Base-by-base conservation (phyloP, 2,113 vertebrate genomes). In the Hemichromis elongatus region DNA sequence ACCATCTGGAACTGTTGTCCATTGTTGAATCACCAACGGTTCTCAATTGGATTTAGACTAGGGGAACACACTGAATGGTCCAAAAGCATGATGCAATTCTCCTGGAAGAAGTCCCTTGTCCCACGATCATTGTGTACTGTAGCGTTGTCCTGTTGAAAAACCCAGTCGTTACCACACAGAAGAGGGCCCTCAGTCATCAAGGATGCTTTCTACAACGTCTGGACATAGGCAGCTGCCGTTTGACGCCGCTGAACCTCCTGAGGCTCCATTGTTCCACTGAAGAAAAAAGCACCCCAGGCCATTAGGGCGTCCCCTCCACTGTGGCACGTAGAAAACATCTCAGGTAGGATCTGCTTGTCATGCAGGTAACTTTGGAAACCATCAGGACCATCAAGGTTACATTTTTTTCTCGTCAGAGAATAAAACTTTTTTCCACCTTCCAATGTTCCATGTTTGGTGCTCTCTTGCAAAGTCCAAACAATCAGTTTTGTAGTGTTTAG, bases 401-500 rank as follows among this genome's bases (percentile, higher is more conserved):
- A 59, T 30, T 18, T 59, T 59, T 18, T 18, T 59, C 26, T 30
- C 26, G 30, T 57, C 56, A 57, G 26, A 59, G 8, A 59, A 6
- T 30, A 59, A 59, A 59, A 59, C 26, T 59, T 59, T 59, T 8
- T 57, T 30, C 14, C 26, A 57, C 55, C 26, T 57, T 59, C 33
- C 16, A 59, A 1, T 33, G 1, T 57, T 24, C 1, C 28, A 59
- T 18, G 56, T 59, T 59, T 59, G 56, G 28, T 59, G 56, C 0
- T 59, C 3, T 19, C 28, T 33, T 33, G 16, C 28, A 18, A 0
- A 19, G 28, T 59, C 0, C 28, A 33, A 59, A 10, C 0, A 1
- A 16, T 59, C 28, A 0, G 56, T 10, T 33, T 9, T 0, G 57
- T 33, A 28, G 28, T 0, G 0, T 33, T 61, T 16, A 59, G 33